phyloP scores from a whole-genome alignment of 2,113 vertebrate genomes.

The Struthidea cinerea region DNA sequence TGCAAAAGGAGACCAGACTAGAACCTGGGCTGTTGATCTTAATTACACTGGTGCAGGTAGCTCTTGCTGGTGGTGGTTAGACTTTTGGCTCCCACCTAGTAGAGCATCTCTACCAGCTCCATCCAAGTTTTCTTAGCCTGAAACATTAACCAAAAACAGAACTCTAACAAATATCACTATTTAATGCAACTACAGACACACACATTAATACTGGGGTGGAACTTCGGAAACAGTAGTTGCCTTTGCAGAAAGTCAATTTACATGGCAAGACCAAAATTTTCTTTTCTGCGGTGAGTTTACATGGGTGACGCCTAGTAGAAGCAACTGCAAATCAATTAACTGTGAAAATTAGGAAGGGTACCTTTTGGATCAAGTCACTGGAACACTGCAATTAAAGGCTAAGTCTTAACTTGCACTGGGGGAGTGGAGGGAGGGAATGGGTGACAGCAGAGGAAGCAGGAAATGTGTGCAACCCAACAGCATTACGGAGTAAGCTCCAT shows the following conservation, averaged over 20 bases:
- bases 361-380: neutral
- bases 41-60: slow-evolving; percentile 21
- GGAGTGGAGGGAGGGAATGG: neutral
- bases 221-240: neutral
- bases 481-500: neutral
- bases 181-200: neutral
- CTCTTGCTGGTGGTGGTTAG: slow-evolving; percentile 21
- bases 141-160: slow-evolving; percentile 38
- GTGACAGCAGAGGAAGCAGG: neutral
- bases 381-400: neutral
- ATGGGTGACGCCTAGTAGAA: neutral
- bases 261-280: neutral
- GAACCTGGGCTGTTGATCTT: slow-evolving; percentile 10
- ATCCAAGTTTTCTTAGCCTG: slow-evolving; percentile 44
- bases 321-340: neutral
- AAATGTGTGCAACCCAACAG: neutral
- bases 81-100: slow-evolving; percentile 18
- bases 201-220: neutral
- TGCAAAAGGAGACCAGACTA: slow-evolving; percentile 43
- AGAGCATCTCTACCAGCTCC: slow-evolving; percentile 24
- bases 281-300: neutral
- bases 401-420: neutral
- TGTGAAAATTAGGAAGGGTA: neutral
- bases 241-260: slow-evolving; percentile 24
- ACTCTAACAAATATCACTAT: neutral